Evolutionary conservation across 2,888 invertebrate genomes (phyloP), one percentile per base, ranked within the genome.

Genomic region (Polietes domitor): DNA sequence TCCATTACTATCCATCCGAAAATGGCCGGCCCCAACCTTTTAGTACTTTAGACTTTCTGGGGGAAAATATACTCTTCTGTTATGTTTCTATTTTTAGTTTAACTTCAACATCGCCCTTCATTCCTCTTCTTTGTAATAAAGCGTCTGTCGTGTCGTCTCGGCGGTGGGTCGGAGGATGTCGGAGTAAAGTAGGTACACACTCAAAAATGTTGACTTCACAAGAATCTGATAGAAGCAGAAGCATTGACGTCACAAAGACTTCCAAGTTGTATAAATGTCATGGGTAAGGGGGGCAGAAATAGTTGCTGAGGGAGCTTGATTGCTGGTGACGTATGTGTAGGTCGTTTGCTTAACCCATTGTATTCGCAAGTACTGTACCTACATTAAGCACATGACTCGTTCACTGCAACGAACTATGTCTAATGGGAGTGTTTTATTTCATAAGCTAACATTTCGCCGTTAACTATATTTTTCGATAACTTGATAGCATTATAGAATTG

Each of bases 231-330:
- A n/a, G n/a, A n/a, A n/a, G n/a, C n/a, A n/a, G 63, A 32, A 26
- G 41, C 76, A 81, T 81, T 81, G 76, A 81, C 80, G 80, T 81
- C 80, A 81, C 72, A 58, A 68, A 10, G 24, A 19, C 5, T 65
- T 65, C 19, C 17, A 41, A 41, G 37, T 65, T 37, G 10, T 61
- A 12, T n/a, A 28, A 26, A 58, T 58, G 10, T 15, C 19, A 21
- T 77, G 37, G 26, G 1, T 41, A 2, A n/a, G 17, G 10, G 17
- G 43, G 17, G 24, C 12, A 28, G 65, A 10, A 32, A 32, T 32
- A 5, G 37, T 9, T 37, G 21, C 5, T 1, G 61, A 24, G 21
- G n/a, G 15, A 12, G 19, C 9, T n/a, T 50, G 61, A 5, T 21
- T 7, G 32, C 50, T 63, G 63, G 72, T 47, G 71, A 71, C 71